phyloP scores from a whole-genome alignment of 1,140 invertebrate species.

The Danaus melanippus region DNA sequence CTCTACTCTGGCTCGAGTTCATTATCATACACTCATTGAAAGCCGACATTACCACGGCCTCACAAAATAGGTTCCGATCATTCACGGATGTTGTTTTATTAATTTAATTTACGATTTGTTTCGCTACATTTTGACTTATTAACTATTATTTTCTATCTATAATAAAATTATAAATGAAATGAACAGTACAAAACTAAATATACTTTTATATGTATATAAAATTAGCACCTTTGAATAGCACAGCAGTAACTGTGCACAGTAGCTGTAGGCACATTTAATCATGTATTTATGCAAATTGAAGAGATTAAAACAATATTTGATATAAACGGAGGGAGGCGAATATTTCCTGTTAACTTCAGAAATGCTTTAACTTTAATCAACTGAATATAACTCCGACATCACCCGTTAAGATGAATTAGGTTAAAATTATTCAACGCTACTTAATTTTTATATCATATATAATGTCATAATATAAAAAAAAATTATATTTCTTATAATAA shows the following conservation, averaged over 20 bases:
- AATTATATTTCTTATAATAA: no score
- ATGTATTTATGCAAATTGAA: conserved; percentile 29
- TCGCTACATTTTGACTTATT: background rate
- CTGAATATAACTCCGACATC: conserved; percentile 16
- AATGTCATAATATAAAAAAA: background rate
- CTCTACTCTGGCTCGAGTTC: conserved; percentile 36
- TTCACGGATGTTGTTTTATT: conserved; percentile 10
- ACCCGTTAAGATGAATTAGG: conserved; percentile 16
- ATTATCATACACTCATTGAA: conserved; percentile 52
- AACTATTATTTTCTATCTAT: no score
- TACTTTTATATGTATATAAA: background rate
- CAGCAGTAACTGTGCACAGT: background rate
- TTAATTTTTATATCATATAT: conserved; percentile 5
- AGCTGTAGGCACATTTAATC: conserved; percentile 4
- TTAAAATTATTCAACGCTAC: conserved; percentile 3
- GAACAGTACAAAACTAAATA: no score
- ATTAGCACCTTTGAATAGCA: conserved; percentile 1
- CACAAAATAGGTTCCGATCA: conserved; percentile 8
- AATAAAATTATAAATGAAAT: no score
- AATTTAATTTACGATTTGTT: conserved; percentile 22
- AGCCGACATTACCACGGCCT: conserved; percentile 33
- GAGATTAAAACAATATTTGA: conserved; percentile 34
- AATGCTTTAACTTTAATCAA: conserved; percentile 30
- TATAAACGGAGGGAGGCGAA: conserved; percentile 15
- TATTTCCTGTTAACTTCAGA: conserved; percentile 21